Percentiles rank a stretch among this genome's conserved stretches.
Evolutionary conservation across 1,140 invertebrate genomes (phyloP).

Genomic region (Cyclina sinensis): DNA sequence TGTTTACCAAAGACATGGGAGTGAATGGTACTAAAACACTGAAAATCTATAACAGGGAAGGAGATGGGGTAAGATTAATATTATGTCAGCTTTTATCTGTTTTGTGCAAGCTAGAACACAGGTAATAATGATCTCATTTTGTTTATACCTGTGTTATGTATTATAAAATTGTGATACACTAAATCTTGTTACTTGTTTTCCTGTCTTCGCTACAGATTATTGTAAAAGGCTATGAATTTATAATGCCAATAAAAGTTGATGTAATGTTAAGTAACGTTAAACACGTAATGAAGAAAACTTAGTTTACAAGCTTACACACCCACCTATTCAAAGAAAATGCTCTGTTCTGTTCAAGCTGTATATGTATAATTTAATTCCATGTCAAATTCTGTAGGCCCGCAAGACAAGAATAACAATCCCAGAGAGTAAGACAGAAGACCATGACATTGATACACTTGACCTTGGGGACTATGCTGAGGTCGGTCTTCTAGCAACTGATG

Average conservation of each 20-base stretch:
- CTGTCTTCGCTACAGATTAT: too few species aligned
- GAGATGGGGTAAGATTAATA: constrained; percentile 71
- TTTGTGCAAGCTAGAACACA: background rate
- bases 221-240: too few species aligned
- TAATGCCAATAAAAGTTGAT: too few species aligned
- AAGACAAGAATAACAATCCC: constrained; percentile 70
- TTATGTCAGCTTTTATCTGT: background rate
- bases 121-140: background rate
- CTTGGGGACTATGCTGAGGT: constrained; percentile 72
- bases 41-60: constrained; percentile 76
- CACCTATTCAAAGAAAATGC: too few species aligned
- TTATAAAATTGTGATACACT: background rate
- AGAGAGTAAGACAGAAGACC: constrained; percentile 59
- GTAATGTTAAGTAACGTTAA: too few species aligned
- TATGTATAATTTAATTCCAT: background rate
- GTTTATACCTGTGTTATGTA: background rate
- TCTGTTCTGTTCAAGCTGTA: too few species aligned
- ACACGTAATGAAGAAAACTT: too few species aligned
- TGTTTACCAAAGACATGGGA: constrained; percentile 70
- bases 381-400: constrained; percentile 51
- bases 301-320: too few species aligned
- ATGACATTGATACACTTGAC: constrained; percentile 71
- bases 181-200: too few species aligned
- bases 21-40: constrained; percentile 69
- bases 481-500: constrained; percentile 66